Evolutionary conservation across 2,888 invertebrate species (phyloP).

Genomic region (Carpatolechia fugitivella): DNA sequence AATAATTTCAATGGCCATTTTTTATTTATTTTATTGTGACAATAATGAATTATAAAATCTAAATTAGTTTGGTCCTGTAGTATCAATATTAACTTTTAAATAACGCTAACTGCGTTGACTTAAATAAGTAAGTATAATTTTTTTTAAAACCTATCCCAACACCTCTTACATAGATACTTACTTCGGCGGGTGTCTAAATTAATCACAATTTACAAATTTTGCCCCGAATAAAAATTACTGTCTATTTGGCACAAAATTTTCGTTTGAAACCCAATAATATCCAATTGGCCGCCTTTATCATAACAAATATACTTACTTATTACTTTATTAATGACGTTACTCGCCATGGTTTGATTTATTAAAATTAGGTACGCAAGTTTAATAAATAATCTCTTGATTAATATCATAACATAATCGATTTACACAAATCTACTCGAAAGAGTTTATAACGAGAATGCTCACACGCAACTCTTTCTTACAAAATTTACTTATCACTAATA

Average conservation of each 20-base stretch:
- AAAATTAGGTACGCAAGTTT: not conserved
- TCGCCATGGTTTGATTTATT: conserved; percentile 28
- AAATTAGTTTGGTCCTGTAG: conserved; percentile 72
- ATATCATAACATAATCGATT: conserved; percentile 5
- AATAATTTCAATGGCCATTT: conserved; percentile 55
- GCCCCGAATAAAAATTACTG: conserved; percentile 66
- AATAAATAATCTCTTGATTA: conserved; percentile 15
- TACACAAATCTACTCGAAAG: conserved; percentile 11
- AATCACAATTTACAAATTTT: conserved; percentile 59
- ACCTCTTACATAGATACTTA: conserved; percentile 48
- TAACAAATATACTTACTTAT: conserved; percentile 10
- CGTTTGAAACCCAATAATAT: conserved; percentile 25
- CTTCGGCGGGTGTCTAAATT: conserved; percentile 54
- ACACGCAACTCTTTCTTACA: conserved; percentile 10
- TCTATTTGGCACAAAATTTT: conserved; percentile 78
- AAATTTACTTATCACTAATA: conserved; percentile 1
- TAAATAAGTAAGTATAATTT: conserved; percentile 31
- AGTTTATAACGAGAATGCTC: not conserved
- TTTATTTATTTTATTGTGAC: conserved; percentile 36
- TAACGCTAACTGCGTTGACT: conserved; percentile 62
- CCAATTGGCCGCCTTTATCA: conserved; percentile 26
- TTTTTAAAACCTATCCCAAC: conserved; percentile 40
- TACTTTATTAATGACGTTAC: conserved; percentile 10
- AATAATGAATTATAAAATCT: conserved; percentile 52
- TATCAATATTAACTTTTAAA: conserved; percentile 38